Evolutionary conservation across 2,113 vertebrate species (phyloP), one percentile per base, ranked within the genome.

Genomic region (Amia ocellicauda): DNA sequence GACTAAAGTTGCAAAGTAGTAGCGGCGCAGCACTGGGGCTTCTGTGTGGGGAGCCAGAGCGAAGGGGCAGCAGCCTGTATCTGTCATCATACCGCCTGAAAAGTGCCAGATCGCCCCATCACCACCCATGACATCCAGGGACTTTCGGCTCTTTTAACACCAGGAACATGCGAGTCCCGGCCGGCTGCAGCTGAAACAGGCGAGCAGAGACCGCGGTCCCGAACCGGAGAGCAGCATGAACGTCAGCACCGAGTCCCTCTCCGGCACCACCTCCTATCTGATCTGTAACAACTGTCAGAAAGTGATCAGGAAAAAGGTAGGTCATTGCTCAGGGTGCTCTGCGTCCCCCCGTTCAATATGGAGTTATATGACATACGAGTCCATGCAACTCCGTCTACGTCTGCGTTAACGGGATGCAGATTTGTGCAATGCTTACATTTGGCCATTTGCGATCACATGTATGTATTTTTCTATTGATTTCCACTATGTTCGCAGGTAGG

Each of bases 251-350:
- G 70, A 72, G 27, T 50, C 66, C 26, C 55, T 59, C 56, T 26
- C 56, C 65, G 54, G 50, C 52, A 28, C 50, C 57, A 60, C 40
- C 65, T 53, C 62, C 11, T 72, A 64, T 61, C 56, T 50, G 65
- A 68, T 72, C 66, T 72, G 70, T 36, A 64, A 64, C 57, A 60
- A 64, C 70, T 72, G 70, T 64, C 61, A 72, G 58, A 72, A 72
- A 60, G 62, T 64, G 61, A 60, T 72, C 62, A 51, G 62, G 31
- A 60, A 68, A 42, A 64, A 72, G 70, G 70, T 72, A 64, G 7
- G 40, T 3, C 31, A 40, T 60, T 41, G n/a, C 10, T 53, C 13
- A 26, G 31, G 17, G 41, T 20, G 10, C 28, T 51, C 31, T 62
- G n/a, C n/a, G n/a, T n/a, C n/a, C n/a, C n/a, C n/a, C n/a, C n/a